Percentiles rank a stretch among this genome's conserved stretches.
Evolutionary conservation across 1,140 invertebrate genomes (phyloP).

Genomic region (Drosophila chauvacae): DNA sequence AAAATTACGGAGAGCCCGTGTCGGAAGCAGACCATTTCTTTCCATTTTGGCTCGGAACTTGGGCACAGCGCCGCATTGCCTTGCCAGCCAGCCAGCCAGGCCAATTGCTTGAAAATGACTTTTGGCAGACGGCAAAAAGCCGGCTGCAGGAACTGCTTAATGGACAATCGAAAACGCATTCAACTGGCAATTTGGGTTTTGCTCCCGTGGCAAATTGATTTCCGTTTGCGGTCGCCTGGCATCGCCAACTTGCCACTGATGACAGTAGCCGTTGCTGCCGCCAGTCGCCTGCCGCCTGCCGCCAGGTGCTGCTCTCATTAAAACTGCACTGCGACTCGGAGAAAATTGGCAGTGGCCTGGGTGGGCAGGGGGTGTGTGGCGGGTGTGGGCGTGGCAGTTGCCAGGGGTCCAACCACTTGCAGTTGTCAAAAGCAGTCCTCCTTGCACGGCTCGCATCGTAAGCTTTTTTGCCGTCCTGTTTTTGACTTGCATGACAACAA

Average conservation of each 20-base stretch:
- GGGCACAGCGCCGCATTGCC: constrained; percentile 16
- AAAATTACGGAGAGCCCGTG: not conserved
- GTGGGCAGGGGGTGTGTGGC: not conserved
- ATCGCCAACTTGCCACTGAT: constrained; percentile 46
- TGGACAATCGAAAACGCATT: constrained; percentile 83
- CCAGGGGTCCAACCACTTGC: constrained; percentile 16
- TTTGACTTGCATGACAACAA: constrained; percentile 42
- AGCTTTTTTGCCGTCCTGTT: constrained; percentile 33
- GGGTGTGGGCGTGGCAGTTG: not conserved
- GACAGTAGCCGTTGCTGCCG: constrained; percentile 22
- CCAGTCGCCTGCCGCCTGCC: not conserved
- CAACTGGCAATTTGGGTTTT: constrained; percentile 77
- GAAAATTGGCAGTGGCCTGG: constrained; percentile 28
- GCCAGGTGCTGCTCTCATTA: constrained; percentile 73
- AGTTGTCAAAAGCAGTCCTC: constrained; percentile 62
- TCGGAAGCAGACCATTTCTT: not conserved
- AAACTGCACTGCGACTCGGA: constrained; percentile 53
- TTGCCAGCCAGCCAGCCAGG: constrained; percentile 62
- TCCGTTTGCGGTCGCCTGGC: constrained; percentile 67
- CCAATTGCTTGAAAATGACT: constrained; percentile 82
- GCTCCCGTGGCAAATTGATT: constrained; percentile 71
- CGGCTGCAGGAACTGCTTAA: constrained; percentile 62
- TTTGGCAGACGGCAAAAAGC: constrained; percentile 65
- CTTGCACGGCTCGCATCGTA: constrained; percentile 18
- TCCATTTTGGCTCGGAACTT: not conserved